phyloP scores from a whole-genome alignment of 2,797 vertebrate species.

The Gobionotothen gibberifrons region DNA sequence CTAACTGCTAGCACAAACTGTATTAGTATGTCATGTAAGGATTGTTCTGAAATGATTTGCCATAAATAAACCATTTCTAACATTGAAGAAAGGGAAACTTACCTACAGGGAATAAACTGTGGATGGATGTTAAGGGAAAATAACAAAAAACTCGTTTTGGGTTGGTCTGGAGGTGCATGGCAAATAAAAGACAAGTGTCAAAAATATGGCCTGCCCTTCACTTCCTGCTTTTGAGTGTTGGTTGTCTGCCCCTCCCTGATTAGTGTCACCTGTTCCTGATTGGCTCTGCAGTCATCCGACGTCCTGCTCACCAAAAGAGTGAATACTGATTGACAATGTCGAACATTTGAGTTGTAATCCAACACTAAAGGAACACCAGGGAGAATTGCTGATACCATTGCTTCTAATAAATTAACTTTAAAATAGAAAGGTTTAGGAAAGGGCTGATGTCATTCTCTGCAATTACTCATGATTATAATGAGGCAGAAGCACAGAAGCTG shows the following conservation, averaged over 20 bases:
- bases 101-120: neutral
- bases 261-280: no score
- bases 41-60: neutral
- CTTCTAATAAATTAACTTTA: neutral
- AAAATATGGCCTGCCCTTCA: no score
- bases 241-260: no score
- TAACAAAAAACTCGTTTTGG: neutral
- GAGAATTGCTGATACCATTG: neutral
- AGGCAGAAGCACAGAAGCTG: neutral
- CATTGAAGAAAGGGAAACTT: neutral
- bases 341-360: neutral
- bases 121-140: neutral
- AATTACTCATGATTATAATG: conserved; percentile 19
- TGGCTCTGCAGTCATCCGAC: no score
- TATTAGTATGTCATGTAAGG: neutral
- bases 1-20: neutral
- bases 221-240: no score
- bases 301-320: neutral
- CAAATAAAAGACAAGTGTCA: neutral
- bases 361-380: neutral
- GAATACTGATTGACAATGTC: neutral
- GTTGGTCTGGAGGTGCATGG: neutral
- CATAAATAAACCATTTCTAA: conserved; percentile 1
- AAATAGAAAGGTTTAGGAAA: neutral
- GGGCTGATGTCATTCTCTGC: neutral